Percentiles rank a stretch among this genome's conserved stretches.
phyloP scores from a whole-genome alignment of 2,113 vertebrate species.

The Campylomormyrus numenius region DNA sequence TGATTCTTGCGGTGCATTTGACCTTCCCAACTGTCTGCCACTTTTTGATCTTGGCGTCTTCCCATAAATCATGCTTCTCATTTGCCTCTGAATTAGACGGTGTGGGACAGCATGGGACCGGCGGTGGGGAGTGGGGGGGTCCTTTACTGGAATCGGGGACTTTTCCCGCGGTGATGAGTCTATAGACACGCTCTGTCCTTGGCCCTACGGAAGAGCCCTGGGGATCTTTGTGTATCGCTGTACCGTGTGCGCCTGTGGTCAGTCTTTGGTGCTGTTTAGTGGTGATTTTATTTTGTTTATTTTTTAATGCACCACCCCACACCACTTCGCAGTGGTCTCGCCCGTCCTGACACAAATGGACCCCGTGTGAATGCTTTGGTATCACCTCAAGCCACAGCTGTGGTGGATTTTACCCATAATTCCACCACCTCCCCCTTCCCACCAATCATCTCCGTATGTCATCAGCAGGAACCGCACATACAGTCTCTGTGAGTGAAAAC shows the following conservation, averaged over 20 bases:
- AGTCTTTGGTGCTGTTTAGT: not conserved
- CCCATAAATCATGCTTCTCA: conserved; percentile 56
- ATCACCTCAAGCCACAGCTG: not conserved
- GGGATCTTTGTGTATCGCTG: not conserved
- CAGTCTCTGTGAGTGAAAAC: not conserved
- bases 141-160: conserved; percentile 56
- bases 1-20: conserved; percentile 50
- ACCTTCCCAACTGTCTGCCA: conserved; percentile 50
- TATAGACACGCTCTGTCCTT: conserved; percentile 34
- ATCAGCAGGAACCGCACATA: not conserved
- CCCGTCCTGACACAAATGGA: not conserved
- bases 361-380: not conserved
- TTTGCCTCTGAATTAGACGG: conserved; percentile 57
- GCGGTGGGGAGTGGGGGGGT: conserved; percentile 19
- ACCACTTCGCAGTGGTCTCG: not conserved
- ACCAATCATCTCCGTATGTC: not conserved
- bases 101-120: conserved; percentile 39
- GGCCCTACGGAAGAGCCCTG: conserved; percentile 42
- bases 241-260: not conserved
- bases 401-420: not conserved
- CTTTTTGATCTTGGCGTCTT: conserved; percentile 51
- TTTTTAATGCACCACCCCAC: not conserved
- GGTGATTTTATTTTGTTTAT: not conserved
- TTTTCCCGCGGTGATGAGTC: conserved; percentile 29
- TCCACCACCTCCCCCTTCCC: not conserved